Conservation (phyloP, 2,797 vertebrate genomes). For the Scolopax bukidnonensis region DNA sequence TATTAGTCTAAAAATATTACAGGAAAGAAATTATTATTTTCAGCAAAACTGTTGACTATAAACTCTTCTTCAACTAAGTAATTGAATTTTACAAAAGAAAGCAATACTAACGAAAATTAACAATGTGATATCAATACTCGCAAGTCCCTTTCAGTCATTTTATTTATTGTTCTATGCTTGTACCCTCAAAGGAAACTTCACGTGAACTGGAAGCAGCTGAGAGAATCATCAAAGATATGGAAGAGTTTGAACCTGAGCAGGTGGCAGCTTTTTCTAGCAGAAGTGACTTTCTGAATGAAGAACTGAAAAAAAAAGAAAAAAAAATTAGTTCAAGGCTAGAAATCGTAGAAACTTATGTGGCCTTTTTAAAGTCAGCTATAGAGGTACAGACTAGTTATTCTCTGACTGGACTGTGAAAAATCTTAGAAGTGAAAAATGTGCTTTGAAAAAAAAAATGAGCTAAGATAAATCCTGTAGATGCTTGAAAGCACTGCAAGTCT, state of each 20-base stretch:
- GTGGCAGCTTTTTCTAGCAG: slow-evolving; percentile 73
- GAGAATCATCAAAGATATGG: slow-evolving; percentile 78
- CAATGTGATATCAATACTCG: background rate
- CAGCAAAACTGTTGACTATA: background rate
- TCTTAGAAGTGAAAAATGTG: background rate
- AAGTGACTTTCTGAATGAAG: slow-evolving; percentile 70
- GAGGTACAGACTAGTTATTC: slow-evolving; percentile 79
- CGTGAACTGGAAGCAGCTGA: slow-evolving; percentile 76
- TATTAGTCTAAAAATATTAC: background rate
- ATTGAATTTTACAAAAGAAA: background rate
- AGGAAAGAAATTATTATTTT: background rate
- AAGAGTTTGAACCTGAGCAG: slow-evolving; percentile 71
- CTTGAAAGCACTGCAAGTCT: background rate
- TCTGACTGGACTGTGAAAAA: background rate
- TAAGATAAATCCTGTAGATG: background rate
- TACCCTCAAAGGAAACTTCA: slow-evolving; percentile 72
- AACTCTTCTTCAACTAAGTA: background rate
- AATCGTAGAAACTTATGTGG: slow-evolving; percentile 76
- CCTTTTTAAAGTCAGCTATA: slow-evolving; percentile 79
- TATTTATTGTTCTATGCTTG: background rate
- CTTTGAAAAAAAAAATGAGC: background rate
- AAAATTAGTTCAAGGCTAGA: slow-evolving; percentile 76
- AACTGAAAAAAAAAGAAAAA: slow-evolving; percentile 78
- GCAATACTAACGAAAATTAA: background rate
- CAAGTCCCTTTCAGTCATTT: background rate